phyloP scores from a whole-genome alignment of 1,140 invertebrate species.

The Drosophila trapezifrons region DNA sequence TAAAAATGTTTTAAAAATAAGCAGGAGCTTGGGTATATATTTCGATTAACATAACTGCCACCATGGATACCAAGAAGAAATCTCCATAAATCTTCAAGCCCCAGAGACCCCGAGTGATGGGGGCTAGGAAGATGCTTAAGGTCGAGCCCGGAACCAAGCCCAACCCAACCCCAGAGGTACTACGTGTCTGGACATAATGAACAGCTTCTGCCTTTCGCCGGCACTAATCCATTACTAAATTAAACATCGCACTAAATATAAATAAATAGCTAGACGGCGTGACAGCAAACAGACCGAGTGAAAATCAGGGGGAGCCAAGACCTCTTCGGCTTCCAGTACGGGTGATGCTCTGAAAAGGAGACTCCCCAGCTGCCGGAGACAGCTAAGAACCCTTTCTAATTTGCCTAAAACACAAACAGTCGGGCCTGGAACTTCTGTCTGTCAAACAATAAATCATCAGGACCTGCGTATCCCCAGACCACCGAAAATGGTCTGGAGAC shows the following conservation, averaged over 20 bases:
- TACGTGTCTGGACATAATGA: conserved; percentile 77
- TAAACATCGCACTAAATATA: conserved; percentile 80
- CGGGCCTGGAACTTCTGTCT: conserved; percentile 62
- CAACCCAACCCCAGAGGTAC: background rate
- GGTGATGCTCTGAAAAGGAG: conserved; percentile 22
- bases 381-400: conserved; percentile 76
- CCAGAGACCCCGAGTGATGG: conserved; percentile 7
- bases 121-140: conserved; percentile 5
- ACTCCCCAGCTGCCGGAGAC: conserved; percentile 41
- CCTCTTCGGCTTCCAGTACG: background rate
- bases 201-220: conserved; percentile 35
- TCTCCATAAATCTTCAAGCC: conserved; percentile 71
- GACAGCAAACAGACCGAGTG: conserved; percentile 71
- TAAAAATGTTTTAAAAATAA: background rate
- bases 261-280: conserved; percentile 81
- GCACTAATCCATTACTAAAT: conserved; percentile 81
- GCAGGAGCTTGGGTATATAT: too few relatives aligned
- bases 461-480: conserved; percentile 3
- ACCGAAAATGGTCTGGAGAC: conserved; percentile 21
- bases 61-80: conserved; percentile 59
- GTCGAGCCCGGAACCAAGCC: background rate
- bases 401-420: conserved; percentile 62
- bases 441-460: conserved; percentile 77
- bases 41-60: conserved; percentile 1
- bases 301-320: conserved; percentile 4